These are phyloP conservation scores for Homalodisca vitripennis DNA, from an alignment of 1,140 invertebrate species.

Conservation along the genomic window DNA sequence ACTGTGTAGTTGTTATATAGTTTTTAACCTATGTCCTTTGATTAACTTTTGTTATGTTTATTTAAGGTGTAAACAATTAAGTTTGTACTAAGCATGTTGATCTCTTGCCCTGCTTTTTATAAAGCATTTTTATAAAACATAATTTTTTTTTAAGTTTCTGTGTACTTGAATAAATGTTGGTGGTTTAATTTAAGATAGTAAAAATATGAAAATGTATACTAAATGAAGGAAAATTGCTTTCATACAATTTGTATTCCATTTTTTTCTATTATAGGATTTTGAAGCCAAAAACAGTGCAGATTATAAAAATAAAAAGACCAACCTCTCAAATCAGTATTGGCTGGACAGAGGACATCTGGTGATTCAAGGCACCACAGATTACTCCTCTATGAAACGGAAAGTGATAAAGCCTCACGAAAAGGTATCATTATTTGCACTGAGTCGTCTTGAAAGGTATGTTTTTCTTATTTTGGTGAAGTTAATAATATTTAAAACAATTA, in stretches of 20 bases:
- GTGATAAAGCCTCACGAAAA: conserved; percentile 56
- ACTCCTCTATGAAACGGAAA: conserved; percentile 55
- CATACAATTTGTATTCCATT: conserved; percentile 32
- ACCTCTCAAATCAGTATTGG: conserved; percentile 68
- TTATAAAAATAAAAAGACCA: conserved; percentile 62
- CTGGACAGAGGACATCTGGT: conserved; percentile 68
- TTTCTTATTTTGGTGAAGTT: neutral
- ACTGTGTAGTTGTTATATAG: no score
- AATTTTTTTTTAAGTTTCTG: neutral
- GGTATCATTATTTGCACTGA: conserved; percentile 63
- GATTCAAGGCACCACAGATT: conserved; percentile 67
- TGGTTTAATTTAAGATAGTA: neutral
- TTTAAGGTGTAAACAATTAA: no score
- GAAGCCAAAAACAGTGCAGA: conserved; percentile 49
- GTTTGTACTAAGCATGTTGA: no score
- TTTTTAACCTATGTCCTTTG: no score
- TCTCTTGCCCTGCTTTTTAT: no score
- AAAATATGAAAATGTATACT: neutral
- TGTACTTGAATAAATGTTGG: neutral
- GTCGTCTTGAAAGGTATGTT: conserved; percentile 65
- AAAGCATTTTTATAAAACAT: no score
- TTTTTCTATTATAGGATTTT: conserved; percentile 50
- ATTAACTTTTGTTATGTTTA: no score
- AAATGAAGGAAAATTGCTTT: conserved; percentile 30
- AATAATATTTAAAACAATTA: neutral